Base-by-base conservation (phyloP, 2,888 invertebrate species). In the Rapana venosa region DNA sequence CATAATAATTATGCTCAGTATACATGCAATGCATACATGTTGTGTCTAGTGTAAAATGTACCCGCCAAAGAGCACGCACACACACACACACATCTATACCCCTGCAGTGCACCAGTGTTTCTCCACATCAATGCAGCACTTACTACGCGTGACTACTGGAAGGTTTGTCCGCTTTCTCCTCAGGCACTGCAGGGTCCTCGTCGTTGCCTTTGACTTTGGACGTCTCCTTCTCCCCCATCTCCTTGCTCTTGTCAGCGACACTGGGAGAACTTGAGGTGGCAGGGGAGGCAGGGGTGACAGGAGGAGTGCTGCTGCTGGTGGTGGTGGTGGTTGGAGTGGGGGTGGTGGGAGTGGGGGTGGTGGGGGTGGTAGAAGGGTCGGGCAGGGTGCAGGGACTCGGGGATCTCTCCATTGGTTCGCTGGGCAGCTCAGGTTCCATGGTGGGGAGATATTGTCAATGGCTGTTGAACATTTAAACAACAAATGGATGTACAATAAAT, bases 361-460 rank as follows among this genome's bases (percentile, higher is more conserved):
- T 56, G 56, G 32, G 17, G 22, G n/a, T 26, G 32, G 84, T 13
- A n/a, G 85, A 56, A 30, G 85, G 17, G 15, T 0, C n/a, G 17
- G 87, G 70, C 6, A 32, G 20, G 22, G 66, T 30, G n/a, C 87
- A 47, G 36, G 87, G 87, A 35, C 87, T 87, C 22, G 87, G 66
- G 0, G 87, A 61, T 35, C 56, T 22, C 74, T 87, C 87, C 20
- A 17, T 22, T 0, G 74, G 2, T n/a, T 47, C 36, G 74, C 56
- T 74, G n/a, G 88, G 79, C 11, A 87, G 15, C 35, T 79, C 77
- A 5, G 77, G 13, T 32, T 79, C 77, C 77, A 79, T 79, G 77
- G 32, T 20, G 13, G 26, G 47, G 8, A 5, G 47, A 47, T 47
- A 5, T 47, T 8, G 47, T 47, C 47, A 47, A 47, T 47, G 47